These are phyloP conservation scores for Pardalotus punctatus DNA, from an alignment of 2,113 vertebrate genomes.

Conservation along the genomic window DNA sequence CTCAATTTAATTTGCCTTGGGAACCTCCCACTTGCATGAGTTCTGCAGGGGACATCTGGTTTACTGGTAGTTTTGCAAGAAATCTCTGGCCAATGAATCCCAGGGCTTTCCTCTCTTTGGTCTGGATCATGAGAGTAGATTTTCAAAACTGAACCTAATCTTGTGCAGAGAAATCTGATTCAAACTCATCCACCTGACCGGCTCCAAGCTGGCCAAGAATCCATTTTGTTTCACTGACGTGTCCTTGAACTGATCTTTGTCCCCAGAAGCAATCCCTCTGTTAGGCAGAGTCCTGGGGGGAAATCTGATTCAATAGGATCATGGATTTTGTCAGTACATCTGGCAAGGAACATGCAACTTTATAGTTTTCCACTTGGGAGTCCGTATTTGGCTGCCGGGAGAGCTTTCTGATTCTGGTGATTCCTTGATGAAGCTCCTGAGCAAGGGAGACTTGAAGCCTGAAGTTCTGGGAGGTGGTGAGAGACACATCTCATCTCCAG, in stretches of 20 bases:
- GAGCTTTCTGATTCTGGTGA: background rate
- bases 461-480: background rate
- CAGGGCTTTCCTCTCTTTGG: background rate
- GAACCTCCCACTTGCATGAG: background rate
- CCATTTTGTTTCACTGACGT: background rate
- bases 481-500: background rate
- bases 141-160: background rate
- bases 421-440: background rate
- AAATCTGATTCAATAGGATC: background rate
- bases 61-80: slow-evolving; percentile 9
- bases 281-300: background rate
- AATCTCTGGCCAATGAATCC: slow-evolving; percentile 7
- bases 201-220: background rate
- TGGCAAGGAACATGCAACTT: background rate
- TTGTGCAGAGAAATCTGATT: background rate
- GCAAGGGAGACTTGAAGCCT: background rate
- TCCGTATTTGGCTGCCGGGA: background rate
- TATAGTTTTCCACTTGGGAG: background rate
- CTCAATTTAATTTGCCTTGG: background rate
- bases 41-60: slow-evolving; percentile 22
- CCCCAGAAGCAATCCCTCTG: background rate
- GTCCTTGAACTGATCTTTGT: background rate
- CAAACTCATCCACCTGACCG: background rate
- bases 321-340: background rate
- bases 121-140: background rate